A percentile compares a stretch with the other conserved stretches of the same genome.
Conservation (phyloP, 2,888 invertebrate species). For the Lypha dubia region DNA sequence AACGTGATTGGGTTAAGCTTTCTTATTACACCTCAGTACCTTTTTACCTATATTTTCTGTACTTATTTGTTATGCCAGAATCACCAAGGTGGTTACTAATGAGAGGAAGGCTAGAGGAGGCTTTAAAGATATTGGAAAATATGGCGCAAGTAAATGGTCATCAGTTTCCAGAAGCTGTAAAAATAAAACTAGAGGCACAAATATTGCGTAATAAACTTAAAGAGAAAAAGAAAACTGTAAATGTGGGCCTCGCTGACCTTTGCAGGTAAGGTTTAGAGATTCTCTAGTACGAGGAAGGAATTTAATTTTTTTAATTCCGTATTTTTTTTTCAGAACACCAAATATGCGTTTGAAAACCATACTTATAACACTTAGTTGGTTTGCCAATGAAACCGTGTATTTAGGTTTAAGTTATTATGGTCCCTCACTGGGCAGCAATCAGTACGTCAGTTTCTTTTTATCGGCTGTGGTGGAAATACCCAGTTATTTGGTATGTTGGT, state of each 20-base stretch:
- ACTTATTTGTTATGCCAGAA: slow-evolving; percentile 94
- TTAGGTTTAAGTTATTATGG: slow-evolving; percentile 96
- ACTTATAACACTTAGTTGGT: slow-evolving; percentile 94
- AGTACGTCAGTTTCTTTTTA: slow-evolving; percentile 94
- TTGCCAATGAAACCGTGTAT: slow-evolving; percentile 96
- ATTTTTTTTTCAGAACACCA: slow-evolving; percentile 86
- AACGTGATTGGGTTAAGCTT: slow-evolving; percentile 92
- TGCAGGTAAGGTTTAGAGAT: slow-evolving; percentile 76
- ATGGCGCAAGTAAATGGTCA: slow-evolving; percentile 91
- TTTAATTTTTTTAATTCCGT: not conserved
- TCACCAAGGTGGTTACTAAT: slow-evolving; percentile 96
- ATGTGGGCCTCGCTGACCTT: slow-evolving; percentile 82
- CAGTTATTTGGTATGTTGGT: slow-evolving; percentile 93
- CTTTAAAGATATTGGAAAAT: slow-evolving; percentile 89
- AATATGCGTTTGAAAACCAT: slow-evolving; percentile 95
- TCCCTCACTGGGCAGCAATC: slow-evolving; percentile 93
- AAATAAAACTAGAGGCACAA: slow-evolving; percentile 88
- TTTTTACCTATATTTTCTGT: slow-evolving; percentile 92
- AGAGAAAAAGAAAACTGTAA: slow-evolving; percentile 84
- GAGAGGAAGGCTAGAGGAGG: slow-evolving; percentile 91
- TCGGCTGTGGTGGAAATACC: slow-evolving; percentile 95
- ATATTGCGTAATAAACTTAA: slow-evolving; percentile 87
- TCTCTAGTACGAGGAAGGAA: not conserved
- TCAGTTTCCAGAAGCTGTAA: slow-evolving; percentile 89
- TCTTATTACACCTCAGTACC: slow-evolving; percentile 93